A percentile compares a stretch with the other conserved stretches of the same genome.
Conservation (phyloP, 2,888 invertebrate species). For the Melieria picta region DNA sequence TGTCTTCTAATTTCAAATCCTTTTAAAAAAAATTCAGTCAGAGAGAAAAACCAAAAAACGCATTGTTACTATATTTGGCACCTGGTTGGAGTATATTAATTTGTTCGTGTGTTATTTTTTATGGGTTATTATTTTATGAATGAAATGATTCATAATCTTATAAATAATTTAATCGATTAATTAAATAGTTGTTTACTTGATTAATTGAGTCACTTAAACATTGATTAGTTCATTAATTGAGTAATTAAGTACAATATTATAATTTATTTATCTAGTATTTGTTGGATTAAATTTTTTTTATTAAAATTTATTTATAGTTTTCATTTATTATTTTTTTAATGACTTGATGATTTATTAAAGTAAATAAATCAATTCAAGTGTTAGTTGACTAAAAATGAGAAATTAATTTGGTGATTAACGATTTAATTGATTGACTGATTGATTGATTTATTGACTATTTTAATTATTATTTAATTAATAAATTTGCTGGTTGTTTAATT, state of each 20-base stretch:
- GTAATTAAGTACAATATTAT: not conserved
- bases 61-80: too few species aligned
- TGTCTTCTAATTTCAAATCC: too few species aligned
- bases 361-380: not conserved
- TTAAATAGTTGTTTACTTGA: not conserved
- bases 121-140: not conserved
- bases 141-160: not conserved
- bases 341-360: not conserved
- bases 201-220: too few species aligned
- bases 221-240: too few species aligned
- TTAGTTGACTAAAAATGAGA: not conserved
- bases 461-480: slow-evolving; percentile 3
- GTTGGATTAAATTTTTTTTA: not conserved
- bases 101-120: too few species aligned
- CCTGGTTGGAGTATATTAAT: too few species aligned
- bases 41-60: too few species aligned
- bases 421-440: not conserved
- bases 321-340: not conserved
- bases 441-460: not conserved
- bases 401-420: not conserved
- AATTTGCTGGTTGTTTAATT: not conserved
- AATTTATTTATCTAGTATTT: slow-evolving; percentile 1
- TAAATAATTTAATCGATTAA: not conserved
- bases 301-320: not conserved
- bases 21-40: too few species aligned